A percentile compares a stretch with the other conserved stretches of the same genome.
These are phyloP conservation scores for Cheilosia scutellata DNA, from an alignment of 2,888 invertebrate genomes.

Conservation along the genomic window DNA sequence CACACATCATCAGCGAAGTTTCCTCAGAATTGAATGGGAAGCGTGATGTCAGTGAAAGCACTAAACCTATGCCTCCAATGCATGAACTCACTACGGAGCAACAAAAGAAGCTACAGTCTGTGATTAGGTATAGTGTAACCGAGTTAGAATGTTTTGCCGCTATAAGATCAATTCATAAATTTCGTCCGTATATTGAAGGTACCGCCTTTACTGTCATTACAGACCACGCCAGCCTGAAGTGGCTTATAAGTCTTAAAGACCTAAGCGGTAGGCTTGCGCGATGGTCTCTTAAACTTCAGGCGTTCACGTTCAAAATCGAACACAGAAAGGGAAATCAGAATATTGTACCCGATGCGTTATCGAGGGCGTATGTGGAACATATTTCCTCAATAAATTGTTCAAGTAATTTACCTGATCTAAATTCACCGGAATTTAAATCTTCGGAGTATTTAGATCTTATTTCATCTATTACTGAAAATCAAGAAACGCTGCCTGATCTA, in stretches of 20 bases:
- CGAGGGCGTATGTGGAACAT: constrained; percentile 19
- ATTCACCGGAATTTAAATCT: neutral
- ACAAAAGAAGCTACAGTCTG: neutral
- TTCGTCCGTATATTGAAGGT: no score
- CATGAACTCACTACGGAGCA: neutral
- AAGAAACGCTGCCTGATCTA: neutral
- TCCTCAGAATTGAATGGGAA: neutral
- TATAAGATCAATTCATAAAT: no score
- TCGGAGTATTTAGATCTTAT: neutral
- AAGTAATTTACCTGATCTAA: neutral
- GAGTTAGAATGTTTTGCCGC: no score
- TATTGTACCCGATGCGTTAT: constrained; percentile 10
- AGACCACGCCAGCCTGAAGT: no score
- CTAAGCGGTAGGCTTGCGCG: no score
- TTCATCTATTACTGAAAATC: neutral
- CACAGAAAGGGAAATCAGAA: neutral
- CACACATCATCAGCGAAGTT: constrained; percentile 19
- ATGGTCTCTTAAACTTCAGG: no score
- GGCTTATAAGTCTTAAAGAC: no score
- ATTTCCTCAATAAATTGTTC: neutral
- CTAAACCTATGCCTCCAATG: neutral
- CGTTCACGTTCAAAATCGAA: neutral
- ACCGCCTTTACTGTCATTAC: no score
- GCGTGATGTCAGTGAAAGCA: neutral
- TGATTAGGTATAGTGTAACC: no score